These are phyloP conservation scores for Plagodis pulveraria DNA, from an alignment of 2,888 invertebrate genomes.

Conservation along the genomic window DNA sequence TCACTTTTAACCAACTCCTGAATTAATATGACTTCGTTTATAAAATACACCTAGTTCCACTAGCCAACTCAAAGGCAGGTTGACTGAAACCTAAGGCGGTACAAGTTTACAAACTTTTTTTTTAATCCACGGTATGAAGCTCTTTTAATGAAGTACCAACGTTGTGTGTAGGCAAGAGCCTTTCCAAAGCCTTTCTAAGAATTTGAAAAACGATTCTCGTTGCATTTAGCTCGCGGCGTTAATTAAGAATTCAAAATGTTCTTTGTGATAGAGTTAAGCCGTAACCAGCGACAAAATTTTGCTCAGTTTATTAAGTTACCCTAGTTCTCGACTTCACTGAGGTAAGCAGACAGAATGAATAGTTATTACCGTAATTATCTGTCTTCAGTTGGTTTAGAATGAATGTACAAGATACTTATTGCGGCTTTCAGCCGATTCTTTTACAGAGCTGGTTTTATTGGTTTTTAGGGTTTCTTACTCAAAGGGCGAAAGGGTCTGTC, in stretches of 20 bases:
- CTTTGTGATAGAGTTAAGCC: slow-evolving; percentile 69
- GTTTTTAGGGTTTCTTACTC: no score
- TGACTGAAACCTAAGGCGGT: slow-evolving; percentile 8
- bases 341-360: slow-evolving; percentile 39
- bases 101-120: slow-evolving; percentile 13
- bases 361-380: slow-evolving; percentile 17
- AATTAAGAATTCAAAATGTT: slow-evolving; percentile 78
- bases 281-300: slow-evolving; percentile 61
- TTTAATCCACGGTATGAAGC: slow-evolving; percentile 22
- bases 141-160: slow-evolving; percentile 36
- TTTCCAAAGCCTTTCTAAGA: slow-evolving; percentile 29
- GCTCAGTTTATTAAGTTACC: slow-evolving; percentile 56
- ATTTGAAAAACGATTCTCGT: slow-evolving; percentile 57
- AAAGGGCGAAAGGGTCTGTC: no score
- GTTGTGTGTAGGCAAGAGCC: slow-evolving; percentile 29
- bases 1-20: neutral
- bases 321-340: slow-evolving; percentile 49
- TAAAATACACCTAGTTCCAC: neutral
- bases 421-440: no score
- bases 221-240: slow-evolving; percentile 72
- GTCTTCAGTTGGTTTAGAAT: slow-evolving; percentile 16
- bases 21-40: neutral
- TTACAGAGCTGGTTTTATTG: no score
- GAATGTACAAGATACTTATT: no score
- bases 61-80: slow-evolving; percentile 9